Percentiles rank a stretch among this genome's conserved stretches.
These are phyloP conservation scores for Eueides isabella DNA, from an alignment of 1,140 invertebrate genomes.

Conservation along the genomic window DNA sequence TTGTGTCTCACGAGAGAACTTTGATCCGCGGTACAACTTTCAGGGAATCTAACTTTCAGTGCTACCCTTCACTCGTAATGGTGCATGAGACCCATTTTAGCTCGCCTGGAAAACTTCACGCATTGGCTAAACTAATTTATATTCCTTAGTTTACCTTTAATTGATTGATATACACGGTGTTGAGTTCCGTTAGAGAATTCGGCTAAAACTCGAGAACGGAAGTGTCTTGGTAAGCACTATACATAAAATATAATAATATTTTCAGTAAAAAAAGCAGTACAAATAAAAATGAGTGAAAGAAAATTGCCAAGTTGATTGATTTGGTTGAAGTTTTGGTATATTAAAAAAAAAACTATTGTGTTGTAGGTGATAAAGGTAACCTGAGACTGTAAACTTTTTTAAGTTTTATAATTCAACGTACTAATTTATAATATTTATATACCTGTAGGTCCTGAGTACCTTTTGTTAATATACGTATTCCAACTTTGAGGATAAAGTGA, in stretches of 20 bases:
- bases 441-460: neutral
- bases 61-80: constrained; percentile 35
- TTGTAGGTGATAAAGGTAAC: no score
- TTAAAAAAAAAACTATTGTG: no score
- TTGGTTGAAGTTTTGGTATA: no score
- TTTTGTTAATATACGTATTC: neutral
- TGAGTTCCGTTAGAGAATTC: no score
- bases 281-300: no score
- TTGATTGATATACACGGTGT: neutral
- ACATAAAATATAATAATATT: no score
- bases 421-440: neutral
- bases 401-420: no score
- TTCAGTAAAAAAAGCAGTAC: no score
- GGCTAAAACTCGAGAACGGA: no score
- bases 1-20: constrained; percentile 72
- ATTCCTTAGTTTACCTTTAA: constrained; percentile 1
- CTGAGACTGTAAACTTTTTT: no score
- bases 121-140: constrained; percentile 24
- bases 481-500: neutral
- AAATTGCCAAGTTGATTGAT: no score
- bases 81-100: constrained; percentile 32
- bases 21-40: constrained; percentile 73
- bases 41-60: constrained; percentile 52
- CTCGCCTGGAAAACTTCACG: constrained; percentile 19
- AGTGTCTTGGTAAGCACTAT: no score